phyloP scores from a whole-genome alignment of 2,888 invertebrate genomes.

The Cremastinae sp. region DNA sequence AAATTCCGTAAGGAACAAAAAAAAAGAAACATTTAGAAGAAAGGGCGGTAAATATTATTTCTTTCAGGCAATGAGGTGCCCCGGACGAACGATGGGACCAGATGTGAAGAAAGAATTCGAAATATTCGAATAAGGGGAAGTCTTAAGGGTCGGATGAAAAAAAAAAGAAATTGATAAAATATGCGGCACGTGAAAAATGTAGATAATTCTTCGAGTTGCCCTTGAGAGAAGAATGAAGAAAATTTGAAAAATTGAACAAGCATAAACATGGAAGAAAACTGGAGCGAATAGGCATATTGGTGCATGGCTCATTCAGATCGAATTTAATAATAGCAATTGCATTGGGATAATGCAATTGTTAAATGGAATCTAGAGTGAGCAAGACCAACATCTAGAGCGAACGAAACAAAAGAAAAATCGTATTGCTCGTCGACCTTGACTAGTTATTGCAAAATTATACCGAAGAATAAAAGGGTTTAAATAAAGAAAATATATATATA shows the following conservation, averaged over 20 bases:
- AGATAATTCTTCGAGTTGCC: constrained; percentile 9
- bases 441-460: too few species aligned
- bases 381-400: too few species aligned
- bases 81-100: constrained; percentile 75
- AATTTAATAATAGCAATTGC: too few species aligned
- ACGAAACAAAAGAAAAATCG: constrained; percentile 1
- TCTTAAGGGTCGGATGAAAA: neutral
- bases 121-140: neutral
- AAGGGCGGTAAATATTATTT: constrained; percentile 47
- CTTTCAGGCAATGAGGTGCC: constrained; percentile 62
- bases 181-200: neutral
- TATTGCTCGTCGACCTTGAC: too few species aligned
- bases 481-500: constrained; percentile 3
- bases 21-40: constrained; percentile 12
- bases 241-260: constrained; percentile 16
- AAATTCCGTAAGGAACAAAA: constrained; percentile 20
- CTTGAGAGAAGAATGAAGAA: constrained; percentile 5
- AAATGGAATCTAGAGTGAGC: too few species aligned
- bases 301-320: too few species aligned
- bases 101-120: constrained; percentile 63
- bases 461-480: constrained; percentile 6
- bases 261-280: constrained; percentile 33
- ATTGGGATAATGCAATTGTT: too few species aligned
- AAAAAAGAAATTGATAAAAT: neutral
- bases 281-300: constrained; percentile 8